A percentile compares a stretch with the other conserved stretches of the same genome.
phyloP scores from a whole-genome alignment of 1,140 invertebrate species.

The Achatina immaculata region DNA sequence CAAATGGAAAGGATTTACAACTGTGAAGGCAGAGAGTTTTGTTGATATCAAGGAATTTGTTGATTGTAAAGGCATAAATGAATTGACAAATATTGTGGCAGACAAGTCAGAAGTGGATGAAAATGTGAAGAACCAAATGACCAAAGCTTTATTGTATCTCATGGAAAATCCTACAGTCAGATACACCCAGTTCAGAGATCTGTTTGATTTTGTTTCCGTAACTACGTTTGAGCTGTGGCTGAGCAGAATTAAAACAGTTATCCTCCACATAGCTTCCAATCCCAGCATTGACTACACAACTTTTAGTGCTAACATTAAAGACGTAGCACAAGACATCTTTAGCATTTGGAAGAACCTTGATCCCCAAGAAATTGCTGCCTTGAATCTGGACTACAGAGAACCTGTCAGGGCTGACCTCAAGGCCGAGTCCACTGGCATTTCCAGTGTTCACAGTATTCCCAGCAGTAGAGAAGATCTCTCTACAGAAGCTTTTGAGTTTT shows the following conservation, averaged over 20 bases:
- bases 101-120: conserved; percentile 13
- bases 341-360: conserved; percentile 29
- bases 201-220: conserved; percentile 39
- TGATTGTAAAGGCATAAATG: neutral
- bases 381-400: neutral
- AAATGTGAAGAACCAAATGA: conserved; percentile 16
- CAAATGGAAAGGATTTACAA: conserved; percentile 35
- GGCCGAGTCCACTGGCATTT: neutral
- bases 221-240: conserved; percentile 43
- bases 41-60: neutral
- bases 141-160: conserved; percentile 38
- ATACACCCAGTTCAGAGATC: conserved; percentile 31
- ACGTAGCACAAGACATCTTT: conserved; percentile 39
- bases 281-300: conserved; percentile 38
- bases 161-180: conserved; percentile 43
- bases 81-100: neutral
- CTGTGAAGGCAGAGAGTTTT: neutral
- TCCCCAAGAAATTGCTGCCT: conserved; percentile 1
- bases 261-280: conserved; percentile 30
- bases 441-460: neutral
- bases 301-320: conserved; percentile 33
- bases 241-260: conserved; percentile 31
- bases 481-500: conserved; percentile 21
- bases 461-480: neutral
- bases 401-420: neutral